Evolutionary conservation across 2,797 vertebrate species (phyloP).

Genomic region (Danio aesculapii): DNA sequence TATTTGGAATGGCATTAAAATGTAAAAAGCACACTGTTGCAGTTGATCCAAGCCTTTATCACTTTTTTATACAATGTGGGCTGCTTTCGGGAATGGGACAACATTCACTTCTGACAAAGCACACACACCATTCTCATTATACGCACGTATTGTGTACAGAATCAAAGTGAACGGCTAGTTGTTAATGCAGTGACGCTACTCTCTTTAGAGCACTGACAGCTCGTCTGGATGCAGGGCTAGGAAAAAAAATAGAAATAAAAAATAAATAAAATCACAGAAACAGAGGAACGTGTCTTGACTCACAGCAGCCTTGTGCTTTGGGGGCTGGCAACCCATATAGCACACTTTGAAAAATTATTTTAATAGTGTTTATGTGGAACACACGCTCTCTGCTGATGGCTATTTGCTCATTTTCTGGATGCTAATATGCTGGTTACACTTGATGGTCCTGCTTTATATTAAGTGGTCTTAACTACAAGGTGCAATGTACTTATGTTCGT

Average conservation of each 20-base stretch:
- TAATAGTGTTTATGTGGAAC: no score
- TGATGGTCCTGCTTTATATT: no score
- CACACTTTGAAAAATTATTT: no score
- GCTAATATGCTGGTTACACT: no score
- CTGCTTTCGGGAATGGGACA: not conserved
- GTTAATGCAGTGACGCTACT: slow-evolving; percentile 24
- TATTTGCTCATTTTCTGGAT: no score
- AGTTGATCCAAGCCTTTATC: not conserved
- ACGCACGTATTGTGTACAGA: slow-evolving; percentile 12
- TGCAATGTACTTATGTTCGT: no score
- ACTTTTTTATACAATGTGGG: not conserved
- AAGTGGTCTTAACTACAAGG: no score
- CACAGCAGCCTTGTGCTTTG: not conserved
- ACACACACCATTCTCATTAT: slow-evolving; percentile 4
- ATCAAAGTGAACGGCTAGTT: slow-evolving; percentile 17
- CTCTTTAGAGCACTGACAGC: slow-evolving; percentile 17
- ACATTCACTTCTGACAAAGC: not conserved
- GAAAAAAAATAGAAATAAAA: not conserved
- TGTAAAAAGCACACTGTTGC: not conserved
- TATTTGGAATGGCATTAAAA: not conserved
- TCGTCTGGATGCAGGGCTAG: not conserved
- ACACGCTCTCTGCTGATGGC: no score
- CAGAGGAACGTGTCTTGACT: slow-evolving; percentile 10
- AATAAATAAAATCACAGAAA: not conserved
- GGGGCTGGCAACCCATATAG: not conserved